These are phyloP conservation scores for Brachyalestes nurse DNA, from an alignment of 2,797 vertebrate genomes.

Conservation along the genomic window DNA sequence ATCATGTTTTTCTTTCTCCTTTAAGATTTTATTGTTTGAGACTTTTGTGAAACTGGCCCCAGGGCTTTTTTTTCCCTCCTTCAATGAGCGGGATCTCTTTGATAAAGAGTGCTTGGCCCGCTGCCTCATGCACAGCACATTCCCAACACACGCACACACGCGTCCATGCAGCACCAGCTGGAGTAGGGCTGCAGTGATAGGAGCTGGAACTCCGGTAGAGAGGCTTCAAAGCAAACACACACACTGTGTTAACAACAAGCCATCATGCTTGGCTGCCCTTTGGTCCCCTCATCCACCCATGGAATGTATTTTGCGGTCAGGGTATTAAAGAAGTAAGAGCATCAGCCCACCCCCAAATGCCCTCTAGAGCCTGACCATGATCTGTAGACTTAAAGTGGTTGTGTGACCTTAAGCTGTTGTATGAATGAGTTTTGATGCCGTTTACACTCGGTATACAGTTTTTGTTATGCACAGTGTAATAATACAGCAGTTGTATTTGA, in stretches of 20 bases:
- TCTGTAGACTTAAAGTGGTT: not conserved
- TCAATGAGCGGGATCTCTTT: not conserved
- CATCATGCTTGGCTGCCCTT: not conserved
- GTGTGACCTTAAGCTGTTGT: not conserved
- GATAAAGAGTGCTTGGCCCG: not conserved
- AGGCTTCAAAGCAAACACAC: constrained; percentile 28
- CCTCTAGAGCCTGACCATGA: not conserved
- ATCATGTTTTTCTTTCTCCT: not conserved
- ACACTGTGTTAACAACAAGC: not conserved
- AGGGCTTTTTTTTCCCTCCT: too few relatives aligned
- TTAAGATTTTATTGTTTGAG: not conserved
- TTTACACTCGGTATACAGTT: not conserved
- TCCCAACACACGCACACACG: not conserved
- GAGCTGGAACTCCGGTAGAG: constrained; percentile 37
- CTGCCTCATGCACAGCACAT: not conserved
- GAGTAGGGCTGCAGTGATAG: not conserved
- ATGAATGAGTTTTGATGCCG: not conserved
- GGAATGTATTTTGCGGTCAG: not conserved
- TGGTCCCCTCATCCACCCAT: too few relatives aligned
- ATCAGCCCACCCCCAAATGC: not conserved
- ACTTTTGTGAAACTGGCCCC: not conserved
- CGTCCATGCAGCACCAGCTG: not conserved
- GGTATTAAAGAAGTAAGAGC: not conserved
- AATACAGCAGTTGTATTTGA: not conserved
- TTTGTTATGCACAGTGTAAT: not conserved